Evolutionary conservation across 2,113 vertebrate genomes (phyloP).

Genomic region (Pituophis catenifer): DNA sequence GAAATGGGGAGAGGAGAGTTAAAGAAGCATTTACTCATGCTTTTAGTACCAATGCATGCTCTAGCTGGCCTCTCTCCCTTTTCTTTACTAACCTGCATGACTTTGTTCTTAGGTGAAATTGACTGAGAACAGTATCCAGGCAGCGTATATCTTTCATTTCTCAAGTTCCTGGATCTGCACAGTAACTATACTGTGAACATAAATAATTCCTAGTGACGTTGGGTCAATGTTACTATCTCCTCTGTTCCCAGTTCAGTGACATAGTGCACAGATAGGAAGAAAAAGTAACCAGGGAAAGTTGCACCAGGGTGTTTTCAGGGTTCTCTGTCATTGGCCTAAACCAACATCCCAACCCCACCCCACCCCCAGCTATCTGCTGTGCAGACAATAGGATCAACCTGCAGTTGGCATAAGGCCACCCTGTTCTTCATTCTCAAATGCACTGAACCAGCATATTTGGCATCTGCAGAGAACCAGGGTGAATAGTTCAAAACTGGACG

Average conservation of each 20-base stretch:
- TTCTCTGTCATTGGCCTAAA: neutral
- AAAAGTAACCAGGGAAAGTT: neutral
- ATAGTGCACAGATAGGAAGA: neutral
- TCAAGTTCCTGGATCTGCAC: slow-evolving; percentile 9
- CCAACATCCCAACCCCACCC: neutral
- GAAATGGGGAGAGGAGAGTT: no score
- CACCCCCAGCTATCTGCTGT: slow-evolving; percentile 1
- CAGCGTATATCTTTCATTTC: slow-evolving; percentile 35
- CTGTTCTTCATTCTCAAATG: neutral
- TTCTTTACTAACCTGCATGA: neutral
- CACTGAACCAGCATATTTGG: neutral
- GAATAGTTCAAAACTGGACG: neutral
- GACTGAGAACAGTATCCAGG: neutral
- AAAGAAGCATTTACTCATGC: neutral
- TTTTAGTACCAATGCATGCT: neutral
- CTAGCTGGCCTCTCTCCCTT: no score
- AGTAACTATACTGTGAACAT: neutral
- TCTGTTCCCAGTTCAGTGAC: neutral
- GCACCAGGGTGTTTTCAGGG: neutral
- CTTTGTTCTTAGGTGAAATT: neutral
- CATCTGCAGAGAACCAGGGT: neutral
- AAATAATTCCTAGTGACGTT: neutral
- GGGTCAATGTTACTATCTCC: neutral
- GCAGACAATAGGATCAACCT: neutral
- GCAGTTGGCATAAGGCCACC: neutral